Evolutionary conservation across 2,888 invertebrate genomes (phyloP), one percentile per base, ranked within the genome.

Genomic region (Tupiocoris notatus): DNA sequence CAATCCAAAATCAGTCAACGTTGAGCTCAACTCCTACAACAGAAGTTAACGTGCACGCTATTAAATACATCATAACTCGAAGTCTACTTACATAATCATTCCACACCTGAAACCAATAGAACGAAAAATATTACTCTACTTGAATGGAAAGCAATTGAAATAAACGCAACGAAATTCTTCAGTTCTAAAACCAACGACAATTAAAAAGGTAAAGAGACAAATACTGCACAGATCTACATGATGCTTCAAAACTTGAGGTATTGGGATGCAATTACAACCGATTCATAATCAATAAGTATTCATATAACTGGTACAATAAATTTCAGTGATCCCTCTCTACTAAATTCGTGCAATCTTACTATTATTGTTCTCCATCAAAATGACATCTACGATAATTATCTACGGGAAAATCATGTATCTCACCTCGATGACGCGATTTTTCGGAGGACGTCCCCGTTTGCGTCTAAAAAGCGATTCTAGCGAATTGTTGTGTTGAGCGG

Each of bases 371-470:
- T n/a, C n/a, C n/a, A n/a, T n/a, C n/a, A n/a, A n/a, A n/a, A n/a
- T n/a, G n/a, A n/a, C 3, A 39, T 39, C 39, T 39, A 39, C 39
- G 12, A 12, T 39, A 39, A 39, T 39, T 12, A 39, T 7, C 3
- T 39, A 39, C 39, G 12, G 39, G 3, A 39, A 39, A 39, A 39
- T 12, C 39, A 39, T 39, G 39, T 12, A 39, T 39, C 12, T 73
- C 39, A 73, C 73, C 88, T 95, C 95, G 58, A 95, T 94, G 16
- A 95, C 92, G 0, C 95, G 89, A 84, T 97, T 97, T 86, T 98
- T 98, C 16, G 97, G 97, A n/a, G 98, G 98, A 78, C 98, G 88
- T 62, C 98, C 97, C 25, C 97, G 88, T 82, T 96, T 95, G 78
- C 96, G 88, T 83, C 94, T 92, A 83, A 95, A 95, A 89, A 96